Base-by-base conservation (phyloP, 2,113 vertebrate species). In the Euleptes europaea region DNA sequence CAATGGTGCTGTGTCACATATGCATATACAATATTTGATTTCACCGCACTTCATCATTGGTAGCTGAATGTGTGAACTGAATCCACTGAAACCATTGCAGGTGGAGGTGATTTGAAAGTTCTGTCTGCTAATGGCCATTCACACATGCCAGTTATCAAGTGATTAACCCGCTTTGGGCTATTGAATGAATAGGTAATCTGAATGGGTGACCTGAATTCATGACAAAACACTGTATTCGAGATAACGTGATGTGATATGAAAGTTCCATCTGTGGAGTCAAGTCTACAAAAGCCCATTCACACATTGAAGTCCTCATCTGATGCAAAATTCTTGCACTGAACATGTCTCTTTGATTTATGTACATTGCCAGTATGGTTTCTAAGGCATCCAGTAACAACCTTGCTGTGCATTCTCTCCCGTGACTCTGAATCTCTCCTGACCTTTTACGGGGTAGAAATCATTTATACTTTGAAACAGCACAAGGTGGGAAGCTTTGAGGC, bases 361-460 rank as follows among this genome's bases (percentile, higher is more conserved):
- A 17, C 11, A 28, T 47, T 79, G 31, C 42, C 40, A 66, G 19
- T 17, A 42, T 44, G n/a, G 31, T n/a, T 49, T 69, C 31, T 69
- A 49, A 47, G 66, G n/a, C 31, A 47, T 31, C 21, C 23, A 3
- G 15, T 33, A 33, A 26, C 63, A 28, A 23, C 21, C 40, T 79
- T 67, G 40, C 60, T 66, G 42, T 80, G 40, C 78, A 35, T 63
- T 78, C 84, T n/a, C 40, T 82, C 78, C 26, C 49, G 60, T 51
- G 87, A 60, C 33, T 78, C 79, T n/a, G 42, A 85, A 86, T 65
- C 21, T 51, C 86, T 82, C 47, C 31, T 42, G 51, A 35, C 89
- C 85, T 90, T 72, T 83, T 17, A 87, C 33, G 88, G 84, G 77
- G 40, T 77, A 69, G 54, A 51, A 86, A 88, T 65, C 42, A 2